These are phyloP conservation scores for Noctua comes DNA, from an alignment of 2,888 invertebrate genomes.

Conservation along the genomic window DNA sequence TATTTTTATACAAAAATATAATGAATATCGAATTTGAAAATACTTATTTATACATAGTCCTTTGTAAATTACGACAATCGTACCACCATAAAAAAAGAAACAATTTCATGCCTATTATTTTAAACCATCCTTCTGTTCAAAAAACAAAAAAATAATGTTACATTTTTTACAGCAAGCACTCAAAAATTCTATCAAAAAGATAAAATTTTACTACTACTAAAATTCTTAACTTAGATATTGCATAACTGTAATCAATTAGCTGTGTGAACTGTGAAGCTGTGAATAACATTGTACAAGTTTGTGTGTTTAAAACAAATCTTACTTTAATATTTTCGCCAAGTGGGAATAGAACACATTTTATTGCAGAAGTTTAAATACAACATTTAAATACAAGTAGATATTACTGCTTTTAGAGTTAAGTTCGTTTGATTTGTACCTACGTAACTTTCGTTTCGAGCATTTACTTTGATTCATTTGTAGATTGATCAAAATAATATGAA, in stretches of 20 bases:
- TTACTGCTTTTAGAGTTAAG: not conserved
- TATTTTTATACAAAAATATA: slow-evolving; percentile 52
- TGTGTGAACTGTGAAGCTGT: not conserved
- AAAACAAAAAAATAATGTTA: not conserved
- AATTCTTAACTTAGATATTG: not conserved
- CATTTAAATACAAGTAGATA: not conserved
- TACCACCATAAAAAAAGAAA: not conserved
- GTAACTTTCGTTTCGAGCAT: not conserved
- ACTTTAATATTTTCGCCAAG: not conserved
- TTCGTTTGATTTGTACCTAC: not conserved
- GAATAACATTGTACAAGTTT: not conserved
- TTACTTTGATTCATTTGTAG: not conserved
- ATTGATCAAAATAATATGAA: slow-evolving; percentile 13
- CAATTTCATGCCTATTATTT: not conserved
- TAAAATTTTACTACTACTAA: not conserved
- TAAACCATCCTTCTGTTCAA: not conserved
- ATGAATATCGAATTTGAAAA: slow-evolving; percentile 38
- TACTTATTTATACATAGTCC: slow-evolving; percentile 25
- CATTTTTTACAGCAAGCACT: not conserved
- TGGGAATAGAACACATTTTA: not conserved
- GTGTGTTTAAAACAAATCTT: not conserved
- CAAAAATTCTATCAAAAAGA: not conserved
- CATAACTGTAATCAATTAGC: not conserved
- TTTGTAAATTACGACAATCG: not conserved
- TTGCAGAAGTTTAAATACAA: slow-evolving; percentile 3